These are phyloP conservation scores for Peromyscus californicus DNA, from an alignment of 2,113 vertebrate species.

Conservation along the genomic window DNA sequence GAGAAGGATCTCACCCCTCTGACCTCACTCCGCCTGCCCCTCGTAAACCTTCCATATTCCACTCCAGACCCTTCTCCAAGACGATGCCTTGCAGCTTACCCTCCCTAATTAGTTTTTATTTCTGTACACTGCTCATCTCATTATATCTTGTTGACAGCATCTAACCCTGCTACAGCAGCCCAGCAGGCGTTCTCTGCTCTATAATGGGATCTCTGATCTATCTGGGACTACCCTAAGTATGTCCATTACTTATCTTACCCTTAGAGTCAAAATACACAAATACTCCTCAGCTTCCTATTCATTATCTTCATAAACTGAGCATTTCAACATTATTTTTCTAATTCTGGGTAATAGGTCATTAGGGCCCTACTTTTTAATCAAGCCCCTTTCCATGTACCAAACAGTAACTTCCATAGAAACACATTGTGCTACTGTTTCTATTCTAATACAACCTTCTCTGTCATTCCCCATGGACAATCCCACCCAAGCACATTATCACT, in stretches of 20 bases:
- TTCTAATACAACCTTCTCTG: background rate
- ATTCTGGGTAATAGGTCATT: background rate
- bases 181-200: background rate
- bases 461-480: background rate
- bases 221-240: background rate
- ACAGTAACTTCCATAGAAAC: background rate
- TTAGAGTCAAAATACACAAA: background rate
- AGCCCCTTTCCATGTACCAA: background rate
- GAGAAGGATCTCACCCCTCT: background rate
- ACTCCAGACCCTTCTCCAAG: constrained; percentile 21
- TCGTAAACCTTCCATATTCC: background rate
- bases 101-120: background rate
- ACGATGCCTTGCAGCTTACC: background rate
- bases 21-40: background rate
- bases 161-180: background rate
- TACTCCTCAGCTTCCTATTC: background rate
- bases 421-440: background rate
- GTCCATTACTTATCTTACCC: background rate
- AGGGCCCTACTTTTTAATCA: background rate
- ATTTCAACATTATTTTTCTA: constrained; percentile 23
- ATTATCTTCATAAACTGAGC: background rate
- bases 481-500: background rate
- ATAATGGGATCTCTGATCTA: background rate
- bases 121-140: background rate
- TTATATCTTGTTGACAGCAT: background rate